A percentile compares a stretch with the other conserved stretches of the same genome.
phyloP scores from a whole-genome alignment of 1,140 invertebrate genomes.

The Lasioglossum baleicum region DNA sequence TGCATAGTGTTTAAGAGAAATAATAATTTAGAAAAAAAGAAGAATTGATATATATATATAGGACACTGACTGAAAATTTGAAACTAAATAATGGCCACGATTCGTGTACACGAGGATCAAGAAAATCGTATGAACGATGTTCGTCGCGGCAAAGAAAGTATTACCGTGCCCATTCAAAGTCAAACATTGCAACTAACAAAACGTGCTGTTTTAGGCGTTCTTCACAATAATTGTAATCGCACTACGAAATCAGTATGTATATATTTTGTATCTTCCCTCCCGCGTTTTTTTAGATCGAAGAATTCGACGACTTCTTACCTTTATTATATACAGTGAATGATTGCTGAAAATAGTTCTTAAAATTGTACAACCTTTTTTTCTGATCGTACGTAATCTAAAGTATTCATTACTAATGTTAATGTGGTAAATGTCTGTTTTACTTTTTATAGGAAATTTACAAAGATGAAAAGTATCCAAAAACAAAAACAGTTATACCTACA shows the following conservation, averaged over 20 bases:
- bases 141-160: conserved; percentile 75
- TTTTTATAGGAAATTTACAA: conserved; percentile 70
- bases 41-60: conserved; percentile 39
- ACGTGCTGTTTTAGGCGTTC: conserved; percentile 81
- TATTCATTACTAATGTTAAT: too few species aligned
- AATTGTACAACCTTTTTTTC: too few species aligned
- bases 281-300: conserved; percentile 31
- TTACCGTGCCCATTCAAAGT: conserved; percentile 64
- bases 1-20: conserved; percentile 41
- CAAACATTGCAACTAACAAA: conserved; percentile 79
- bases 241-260: conserved; percentile 76
- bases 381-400: too few species aligned
- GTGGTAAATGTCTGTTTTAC: too few species aligned
- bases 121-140: conserved; percentile 80
- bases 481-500: conserved; percentile 64
- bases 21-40: conserved; percentile 13
- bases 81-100: conserved; percentile 81
- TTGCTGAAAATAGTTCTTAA: too few species aligned
- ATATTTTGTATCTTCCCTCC: conserved; percentile 21
- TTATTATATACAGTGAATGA: too few species aligned
- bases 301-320: too few species aligned
- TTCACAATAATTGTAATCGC: conserved; percentile 76
- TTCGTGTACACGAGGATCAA: conserved; percentile 85
- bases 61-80: conserved; percentile 20
- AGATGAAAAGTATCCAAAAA: conserved; percentile 77